These are phyloP conservation scores for Eulimnadia texana DNA, from an alignment of 1,140 invertebrate genomes.

Conservation along the genomic window DNA sequence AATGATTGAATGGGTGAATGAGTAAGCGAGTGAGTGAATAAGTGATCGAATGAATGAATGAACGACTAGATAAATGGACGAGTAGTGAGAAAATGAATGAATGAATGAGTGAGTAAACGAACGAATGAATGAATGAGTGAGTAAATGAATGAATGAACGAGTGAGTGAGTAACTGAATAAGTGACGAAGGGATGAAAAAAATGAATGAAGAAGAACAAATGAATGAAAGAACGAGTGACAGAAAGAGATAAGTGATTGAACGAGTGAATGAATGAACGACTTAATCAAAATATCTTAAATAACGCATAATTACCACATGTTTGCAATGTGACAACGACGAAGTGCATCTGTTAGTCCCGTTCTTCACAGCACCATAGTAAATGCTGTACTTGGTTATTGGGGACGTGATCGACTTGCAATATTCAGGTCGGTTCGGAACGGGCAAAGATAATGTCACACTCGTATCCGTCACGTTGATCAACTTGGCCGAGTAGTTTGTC, in stretches of 20 bases:
- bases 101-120: too few relatives aligned
- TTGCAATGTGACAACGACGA: background rate
- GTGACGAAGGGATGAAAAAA: slow-evolving; percentile 24
- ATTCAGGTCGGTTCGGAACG: slow-evolving; percentile 32
- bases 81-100: slow-evolving; percentile 28
- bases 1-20: slow-evolving; percentile 25
- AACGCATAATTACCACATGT: slow-evolving; percentile 12
- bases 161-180: too few relatives aligned
- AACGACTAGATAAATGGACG: slow-evolving; percentile 19
- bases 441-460: slow-evolving; percentile 49
- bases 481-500: slow-evolving; percentile 28
- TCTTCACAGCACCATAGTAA: slow-evolving; percentile 36
- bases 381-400: slow-evolving; percentile 51
- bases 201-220: too few relatives aligned
- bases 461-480: slow-evolving; percentile 38
- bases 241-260: slow-evolving; percentile 28
- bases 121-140: slow-evolving; percentile 20
- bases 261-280: too few relatives aligned
- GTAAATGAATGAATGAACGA: too few relatives aligned
- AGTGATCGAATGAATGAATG: too few relatives aligned
- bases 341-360: background rate
- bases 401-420: slow-evolving; percentile 44
- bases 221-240: too few relatives aligned
- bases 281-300: slow-evolving; percentile 2
- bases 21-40: too few relatives aligned